Evolutionary conservation across 2,888 invertebrate species (phyloP).

Genomic region (Archaeoteleia sp.): DNA sequence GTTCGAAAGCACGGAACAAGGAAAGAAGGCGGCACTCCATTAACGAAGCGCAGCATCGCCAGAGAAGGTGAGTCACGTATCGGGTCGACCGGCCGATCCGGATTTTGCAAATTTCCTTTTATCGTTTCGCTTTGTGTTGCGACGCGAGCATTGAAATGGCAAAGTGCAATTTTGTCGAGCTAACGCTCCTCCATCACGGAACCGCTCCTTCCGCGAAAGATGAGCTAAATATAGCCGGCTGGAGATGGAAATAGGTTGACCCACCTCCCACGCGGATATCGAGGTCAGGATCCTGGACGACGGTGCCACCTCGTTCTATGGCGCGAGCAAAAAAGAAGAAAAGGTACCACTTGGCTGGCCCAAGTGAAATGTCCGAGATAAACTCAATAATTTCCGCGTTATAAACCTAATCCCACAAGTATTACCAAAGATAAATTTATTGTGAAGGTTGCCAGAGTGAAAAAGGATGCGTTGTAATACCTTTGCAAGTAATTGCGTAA

Average conservation of each 20-base stretch:
- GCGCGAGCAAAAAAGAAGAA: too few species aligned
- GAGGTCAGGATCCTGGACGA: conserved; percentile 48
- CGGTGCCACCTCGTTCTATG: background rate
- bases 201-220: conserved; percentile 57
- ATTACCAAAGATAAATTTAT: too few species aligned
- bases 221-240: conserved; percentile 69
- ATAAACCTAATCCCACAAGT: too few species aligned
- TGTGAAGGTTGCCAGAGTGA: too few species aligned
- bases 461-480: too few species aligned
- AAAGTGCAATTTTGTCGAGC: too few species aligned
- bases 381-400: too few species aligned
- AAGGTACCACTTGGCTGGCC: too few species aligned
- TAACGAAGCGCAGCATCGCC: conserved; percentile 66
- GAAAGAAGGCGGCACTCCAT: conserved; percentile 71
- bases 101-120: conserved; percentile 33
- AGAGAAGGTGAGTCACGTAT: conserved; percentile 62
- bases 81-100: background rate
- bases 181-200: conserved; percentile 18
- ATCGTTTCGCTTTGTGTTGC: conserved; percentile 33
- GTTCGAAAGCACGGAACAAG: conserved; percentile 64
- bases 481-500: too few species aligned
- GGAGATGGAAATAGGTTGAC: conserved; percentile 67
- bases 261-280: conserved; percentile 48
- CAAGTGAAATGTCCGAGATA: too few species aligned
- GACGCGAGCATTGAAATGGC: conserved; percentile 44